phyloP scores from a whole-genome alignment of 2,113 vertebrate species.

The Xiphorhynchus elegans region DNA sequence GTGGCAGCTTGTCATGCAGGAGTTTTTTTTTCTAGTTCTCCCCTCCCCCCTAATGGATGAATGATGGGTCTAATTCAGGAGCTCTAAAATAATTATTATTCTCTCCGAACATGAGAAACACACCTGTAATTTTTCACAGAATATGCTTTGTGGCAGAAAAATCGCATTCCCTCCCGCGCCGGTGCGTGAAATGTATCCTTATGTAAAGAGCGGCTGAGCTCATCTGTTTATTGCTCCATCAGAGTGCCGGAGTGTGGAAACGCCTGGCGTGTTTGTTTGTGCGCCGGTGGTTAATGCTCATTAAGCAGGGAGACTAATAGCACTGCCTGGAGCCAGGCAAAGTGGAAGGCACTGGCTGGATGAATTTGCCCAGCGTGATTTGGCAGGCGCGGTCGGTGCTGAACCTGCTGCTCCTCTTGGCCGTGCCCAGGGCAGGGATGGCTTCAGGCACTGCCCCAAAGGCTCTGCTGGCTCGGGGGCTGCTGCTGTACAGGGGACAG shows the following conservation, averaged over 20 bases:
- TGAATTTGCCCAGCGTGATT: neutral
- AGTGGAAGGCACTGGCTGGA: neutral
- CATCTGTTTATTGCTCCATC: neutral
- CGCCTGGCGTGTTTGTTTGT: conserved; percentile 4
- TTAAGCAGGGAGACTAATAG: neutral
- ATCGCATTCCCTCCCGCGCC: neutral
- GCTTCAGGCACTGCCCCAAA: accelerated
- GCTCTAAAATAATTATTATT: conserved; percentile 30
- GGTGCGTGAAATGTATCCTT: neutral
- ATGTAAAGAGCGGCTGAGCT: neutral
- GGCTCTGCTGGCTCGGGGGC: accelerated
- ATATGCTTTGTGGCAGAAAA: conserved; percentile 23
- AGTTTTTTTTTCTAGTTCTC: neutral
- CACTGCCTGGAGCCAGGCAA: conserved; percentile 18
- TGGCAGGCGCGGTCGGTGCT: neutral
- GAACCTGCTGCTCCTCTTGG: neutral
- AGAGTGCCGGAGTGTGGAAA: neutral
- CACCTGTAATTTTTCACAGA: conserved; percentile 56
- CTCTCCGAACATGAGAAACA: conserved; percentile 42
- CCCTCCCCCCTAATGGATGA: neutral
- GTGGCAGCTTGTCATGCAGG: conserved; percentile 56
- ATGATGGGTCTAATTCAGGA: conserved; percentile 54
- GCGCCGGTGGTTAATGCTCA: conserved; percentile 17
- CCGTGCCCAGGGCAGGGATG: accelerated
- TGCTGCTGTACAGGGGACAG: accelerated